Conservation (phyloP, 2,113 vertebrate species). For the Chrysochloris asiatica region DNA sequence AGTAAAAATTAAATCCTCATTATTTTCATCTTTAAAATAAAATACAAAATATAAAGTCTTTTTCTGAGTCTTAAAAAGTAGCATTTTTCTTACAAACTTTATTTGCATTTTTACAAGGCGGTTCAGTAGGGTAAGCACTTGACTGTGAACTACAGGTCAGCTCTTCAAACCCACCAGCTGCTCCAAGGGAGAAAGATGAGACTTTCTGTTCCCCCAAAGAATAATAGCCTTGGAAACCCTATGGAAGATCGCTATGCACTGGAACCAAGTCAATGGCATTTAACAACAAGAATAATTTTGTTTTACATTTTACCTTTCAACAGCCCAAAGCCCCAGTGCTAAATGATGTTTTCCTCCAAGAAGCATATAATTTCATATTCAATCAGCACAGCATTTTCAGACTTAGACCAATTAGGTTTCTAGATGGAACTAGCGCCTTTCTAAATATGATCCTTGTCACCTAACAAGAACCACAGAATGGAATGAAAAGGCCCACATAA, state of each 20-base stretch:
- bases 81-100: conserved; percentile 1
- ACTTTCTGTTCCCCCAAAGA: no score
- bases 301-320: conserved; percentile 40
- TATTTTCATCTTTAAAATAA: background rate
- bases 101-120: background rate
- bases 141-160: no score
- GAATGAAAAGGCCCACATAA: background rate
- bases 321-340: background rate
- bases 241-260: no score
- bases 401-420: conserved; percentile 30
- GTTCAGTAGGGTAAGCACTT: no score
- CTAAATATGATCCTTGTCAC: background rate
- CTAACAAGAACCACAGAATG: background rate
- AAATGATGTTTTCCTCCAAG: conserved; percentile 42
- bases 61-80: conserved; percentile 25
- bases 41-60: conserved; percentile 15
- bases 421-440: conserved; percentile 43
- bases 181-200: no score
- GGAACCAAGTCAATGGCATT: no score
- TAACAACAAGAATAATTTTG: no score
- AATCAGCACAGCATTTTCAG: conserved; percentile 40
- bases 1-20: conserved; percentile 4
- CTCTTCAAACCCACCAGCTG: no score
- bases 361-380: conserved; percentile 53
- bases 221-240: no score